These are phyloP conservation scores for Papilio aristodemus DNA, from an alignment of 1,140 invertebrate genomes.

Conservation along the genomic window DNA sequence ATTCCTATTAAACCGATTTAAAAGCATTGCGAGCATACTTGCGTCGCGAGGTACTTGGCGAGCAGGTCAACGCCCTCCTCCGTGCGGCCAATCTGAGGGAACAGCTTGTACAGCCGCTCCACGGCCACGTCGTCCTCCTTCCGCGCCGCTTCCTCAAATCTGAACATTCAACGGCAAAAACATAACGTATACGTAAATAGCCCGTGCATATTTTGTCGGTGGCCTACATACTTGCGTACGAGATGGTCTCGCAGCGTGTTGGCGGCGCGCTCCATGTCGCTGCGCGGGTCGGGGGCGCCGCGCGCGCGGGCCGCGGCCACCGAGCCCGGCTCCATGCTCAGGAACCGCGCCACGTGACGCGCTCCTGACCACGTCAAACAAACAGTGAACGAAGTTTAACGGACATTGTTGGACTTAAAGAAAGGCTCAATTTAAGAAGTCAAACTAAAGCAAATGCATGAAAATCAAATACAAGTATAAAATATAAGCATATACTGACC, in stretches of 20 bases:
- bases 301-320: conserved; percentile 90
- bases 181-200: too few relatives aligned
- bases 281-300: conserved; percentile 82
- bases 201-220: too few relatives aligned
- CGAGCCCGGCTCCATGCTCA: conserved; percentile 96
- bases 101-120: conserved; percentile 99
- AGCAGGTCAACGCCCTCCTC: conserved; percentile 95
- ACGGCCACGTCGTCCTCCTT: conserved; percentile 94
- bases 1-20: too few relatives aligned
- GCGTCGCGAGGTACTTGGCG: conserved; percentile 93
- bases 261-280: conserved; percentile 92
- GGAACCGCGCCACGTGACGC: conserved; percentile 95
- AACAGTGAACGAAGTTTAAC: too few relatives aligned
- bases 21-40: conserved; percentile 82
- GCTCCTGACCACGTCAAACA: conserved; percentile 81
- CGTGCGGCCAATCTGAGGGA: conserved; percentile 96
- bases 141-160: conserved; percentile 94
- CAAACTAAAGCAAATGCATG: too few relatives aligned
- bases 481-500: conserved; percentile 76
- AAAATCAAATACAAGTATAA: too few relatives aligned
- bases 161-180: conserved; percentile 34
- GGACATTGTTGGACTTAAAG: too few relatives aligned
- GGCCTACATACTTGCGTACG: conserved; percentile 53
- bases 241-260: conserved; percentile 83
- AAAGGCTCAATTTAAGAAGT: too few relatives aligned